Evolutionary conservation across 2,113 vertebrate genomes (phyloP).

Genomic region (Erythrocercus mccallii): DNA sequence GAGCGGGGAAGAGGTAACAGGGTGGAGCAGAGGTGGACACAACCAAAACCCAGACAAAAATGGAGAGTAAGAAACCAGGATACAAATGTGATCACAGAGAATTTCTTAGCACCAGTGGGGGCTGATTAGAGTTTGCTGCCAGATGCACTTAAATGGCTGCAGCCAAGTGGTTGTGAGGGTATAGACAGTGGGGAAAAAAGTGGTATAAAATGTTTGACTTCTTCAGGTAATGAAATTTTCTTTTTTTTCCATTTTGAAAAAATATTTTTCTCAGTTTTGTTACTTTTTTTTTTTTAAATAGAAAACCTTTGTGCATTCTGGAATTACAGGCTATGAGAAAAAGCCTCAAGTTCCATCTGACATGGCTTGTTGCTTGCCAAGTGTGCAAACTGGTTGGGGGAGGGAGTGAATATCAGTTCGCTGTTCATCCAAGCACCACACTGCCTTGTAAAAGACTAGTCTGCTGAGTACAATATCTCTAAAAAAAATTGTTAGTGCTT

Average conservation of each 20-base stretch:
- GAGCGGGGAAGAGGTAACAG: background rate
- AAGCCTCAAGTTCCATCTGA: accelerated
- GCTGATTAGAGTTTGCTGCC: background rate
- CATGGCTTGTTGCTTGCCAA: background rate
- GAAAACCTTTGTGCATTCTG: background rate
- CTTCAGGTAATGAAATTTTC: accelerated
- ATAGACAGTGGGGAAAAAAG: background rate
- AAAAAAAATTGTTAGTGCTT: background rate
- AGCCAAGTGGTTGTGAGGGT: background rate
- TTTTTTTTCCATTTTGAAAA: background rate
- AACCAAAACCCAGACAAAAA: background rate
- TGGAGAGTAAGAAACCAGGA: background rate
- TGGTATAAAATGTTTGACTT: background rate
- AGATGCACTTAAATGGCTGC: background rate
- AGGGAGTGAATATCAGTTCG: background rate
- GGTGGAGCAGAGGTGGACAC: background rate
- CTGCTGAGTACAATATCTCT: background rate
- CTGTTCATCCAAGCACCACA: background rate
- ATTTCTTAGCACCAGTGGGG: background rate
- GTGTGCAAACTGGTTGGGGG: background rate
- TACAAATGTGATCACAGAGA: background rate
- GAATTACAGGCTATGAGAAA: background rate
- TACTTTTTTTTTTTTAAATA: background rate
- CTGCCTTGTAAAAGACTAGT: background rate
- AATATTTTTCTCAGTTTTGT: background rate